Percentiles rank a stretch among this genome's conserved stretches.
These are phyloP conservation scores for Engystomops pustulosus DNA, from an alignment of 2,113 vertebrate genomes.

Conservation along the genomic window DNA sequence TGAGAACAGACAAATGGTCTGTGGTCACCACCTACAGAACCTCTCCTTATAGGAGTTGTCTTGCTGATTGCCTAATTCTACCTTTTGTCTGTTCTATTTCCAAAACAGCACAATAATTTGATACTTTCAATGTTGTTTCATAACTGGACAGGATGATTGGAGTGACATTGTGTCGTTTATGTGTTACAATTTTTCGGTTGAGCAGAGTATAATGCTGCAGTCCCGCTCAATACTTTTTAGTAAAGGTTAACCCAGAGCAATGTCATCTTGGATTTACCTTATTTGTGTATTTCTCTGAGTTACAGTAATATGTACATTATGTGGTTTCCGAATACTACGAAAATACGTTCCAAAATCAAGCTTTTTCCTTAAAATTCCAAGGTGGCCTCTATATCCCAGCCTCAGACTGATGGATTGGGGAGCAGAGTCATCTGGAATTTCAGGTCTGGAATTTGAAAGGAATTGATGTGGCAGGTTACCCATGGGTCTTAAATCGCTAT, in stretches of 20 bases:
- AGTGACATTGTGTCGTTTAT: too few species aligned
- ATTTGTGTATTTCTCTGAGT: not conserved
- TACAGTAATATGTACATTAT: not conserved
- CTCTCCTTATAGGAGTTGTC: too few species aligned
- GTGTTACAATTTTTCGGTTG: too few species aligned
- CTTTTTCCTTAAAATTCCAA: not conserved
- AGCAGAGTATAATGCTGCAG: too few species aligned
- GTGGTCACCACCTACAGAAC: too few species aligned
- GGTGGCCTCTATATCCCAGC: not conserved
- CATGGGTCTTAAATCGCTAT: not conserved
- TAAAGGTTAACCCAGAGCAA: not conserved
- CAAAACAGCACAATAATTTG: too few species aligned
- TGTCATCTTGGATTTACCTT: not conserved
- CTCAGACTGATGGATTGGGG: constrained; percentile 32
- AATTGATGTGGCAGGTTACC: not conserved
- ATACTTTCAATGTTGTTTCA: too few species aligned
- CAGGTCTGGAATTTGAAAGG: constrained; percentile 25
- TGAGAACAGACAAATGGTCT: too few species aligned
- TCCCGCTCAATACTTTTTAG: not conserved
- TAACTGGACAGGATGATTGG: too few species aligned
- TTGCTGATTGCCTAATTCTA: too few species aligned
- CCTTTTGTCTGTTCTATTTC: too few species aligned
- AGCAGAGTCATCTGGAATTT: constrained; percentile 15
- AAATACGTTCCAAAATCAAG: not conserved
- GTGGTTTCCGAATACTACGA: not conserved